Evolutionary conservation across 2,888 invertebrate genomes (phyloP).

Genomic region (Pterostichus niger): DNA sequence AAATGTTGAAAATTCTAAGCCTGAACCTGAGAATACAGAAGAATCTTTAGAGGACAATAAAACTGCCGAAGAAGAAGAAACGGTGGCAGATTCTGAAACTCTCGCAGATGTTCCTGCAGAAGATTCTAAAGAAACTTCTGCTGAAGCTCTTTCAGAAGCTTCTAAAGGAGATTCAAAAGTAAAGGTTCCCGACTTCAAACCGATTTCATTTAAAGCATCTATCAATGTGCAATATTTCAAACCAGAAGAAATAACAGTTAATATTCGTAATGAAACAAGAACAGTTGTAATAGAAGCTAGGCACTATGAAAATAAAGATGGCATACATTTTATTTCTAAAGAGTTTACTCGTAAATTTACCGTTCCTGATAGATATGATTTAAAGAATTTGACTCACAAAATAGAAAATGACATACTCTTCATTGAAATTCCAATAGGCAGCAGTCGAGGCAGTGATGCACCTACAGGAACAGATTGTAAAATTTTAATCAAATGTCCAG

Average conservation of each 20-base stretch:
- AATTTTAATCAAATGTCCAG: no score
- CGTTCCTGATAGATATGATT: constrained; percentile 1
- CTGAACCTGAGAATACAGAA: no score
- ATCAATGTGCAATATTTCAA: not conserved
- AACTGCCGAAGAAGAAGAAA: no score
- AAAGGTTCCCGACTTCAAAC: not conserved
- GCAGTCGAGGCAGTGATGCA: not conserved
- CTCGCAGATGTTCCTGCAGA: no score
- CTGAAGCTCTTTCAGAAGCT: not conserved
- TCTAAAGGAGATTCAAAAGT: constrained; percentile 1
- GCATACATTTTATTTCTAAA: not conserved
- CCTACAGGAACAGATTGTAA: no score
- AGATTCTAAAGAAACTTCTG: not conserved
- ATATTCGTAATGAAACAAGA: not conserved
- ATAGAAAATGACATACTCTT: not conserved
- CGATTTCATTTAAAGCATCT: not conserved
- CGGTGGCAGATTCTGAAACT: no score
- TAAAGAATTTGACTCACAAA: not conserved
- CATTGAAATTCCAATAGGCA: constrained; percentile 15
- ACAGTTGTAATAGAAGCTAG: constrained; percentile 17
- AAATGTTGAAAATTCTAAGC: no score
- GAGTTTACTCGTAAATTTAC: constrained; percentile 35
- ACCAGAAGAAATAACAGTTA: constrained; percentile 14
- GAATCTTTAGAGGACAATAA: no score
- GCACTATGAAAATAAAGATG: constrained; percentile 4